Evolutionary conservation across 2,797 vertebrate species (phyloP).

Genomic region (Potorous gilbertii): DNA sequence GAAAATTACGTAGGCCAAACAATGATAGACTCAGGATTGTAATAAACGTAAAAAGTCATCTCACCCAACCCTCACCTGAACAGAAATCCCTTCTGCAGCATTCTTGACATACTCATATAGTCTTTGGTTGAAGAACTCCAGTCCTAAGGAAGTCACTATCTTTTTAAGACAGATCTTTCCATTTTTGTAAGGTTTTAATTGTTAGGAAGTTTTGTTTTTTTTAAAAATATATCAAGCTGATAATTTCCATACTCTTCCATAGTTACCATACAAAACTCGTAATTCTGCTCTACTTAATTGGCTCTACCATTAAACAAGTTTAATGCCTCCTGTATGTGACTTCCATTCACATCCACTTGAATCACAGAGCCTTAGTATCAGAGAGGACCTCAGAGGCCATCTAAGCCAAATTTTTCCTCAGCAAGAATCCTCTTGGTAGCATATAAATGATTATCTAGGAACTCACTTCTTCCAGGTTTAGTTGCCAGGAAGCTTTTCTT

Average conservation of each 20-base stretch:
- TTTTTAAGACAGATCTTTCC: background rate
- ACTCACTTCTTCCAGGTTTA: background rate
- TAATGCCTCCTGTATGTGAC: background rate
- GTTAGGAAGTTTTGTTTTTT: background rate
- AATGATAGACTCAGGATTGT: background rate
- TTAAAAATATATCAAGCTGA: background rate
- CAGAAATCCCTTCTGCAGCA: background rate
- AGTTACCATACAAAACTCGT: background rate
- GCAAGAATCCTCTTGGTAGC: background rate
- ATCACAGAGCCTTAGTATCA: background rate
- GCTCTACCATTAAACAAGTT: background rate
- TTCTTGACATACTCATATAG: background rate
- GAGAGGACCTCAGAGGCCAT: background rate
- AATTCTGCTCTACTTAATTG: background rate
- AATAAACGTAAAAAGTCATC: background rate
- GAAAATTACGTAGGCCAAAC: conserved; percentile 20
- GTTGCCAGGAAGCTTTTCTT: background rate
- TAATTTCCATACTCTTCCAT: background rate
- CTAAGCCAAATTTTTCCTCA: background rate
- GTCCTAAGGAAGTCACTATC: background rate
- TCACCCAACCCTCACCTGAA: background rate
- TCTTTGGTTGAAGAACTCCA: background rate
- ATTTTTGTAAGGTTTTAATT: background rate
- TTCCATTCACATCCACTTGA: background rate
- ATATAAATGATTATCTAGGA: background rate